Conservation (phyloP, 2,888 invertebrate genomes). For the Pyralis farinalis region DNA sequence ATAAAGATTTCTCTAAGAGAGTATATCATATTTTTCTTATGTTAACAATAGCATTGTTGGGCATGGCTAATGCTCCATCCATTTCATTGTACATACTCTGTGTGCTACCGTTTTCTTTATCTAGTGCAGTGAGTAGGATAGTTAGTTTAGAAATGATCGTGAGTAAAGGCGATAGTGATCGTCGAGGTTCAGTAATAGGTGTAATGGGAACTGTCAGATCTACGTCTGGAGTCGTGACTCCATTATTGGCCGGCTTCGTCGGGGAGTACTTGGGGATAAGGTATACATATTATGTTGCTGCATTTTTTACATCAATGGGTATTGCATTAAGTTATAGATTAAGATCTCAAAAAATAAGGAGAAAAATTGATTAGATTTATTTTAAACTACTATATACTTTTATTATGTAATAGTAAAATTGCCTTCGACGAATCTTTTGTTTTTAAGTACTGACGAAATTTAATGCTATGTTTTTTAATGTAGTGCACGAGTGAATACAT, state of each 20-base stretch:
- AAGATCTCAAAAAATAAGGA: slow-evolving; percentile 24
- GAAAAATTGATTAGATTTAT: slow-evolving; percentile 2
- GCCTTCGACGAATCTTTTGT: no score
- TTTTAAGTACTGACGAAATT: no score
- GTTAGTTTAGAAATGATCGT: slow-evolving; percentile 71
- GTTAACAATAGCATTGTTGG: slow-evolving; percentile 54
- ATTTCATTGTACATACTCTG: slow-evolving; percentile 52
- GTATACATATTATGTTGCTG: slow-evolving; percentile 47
- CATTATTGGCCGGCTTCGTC: slow-evolving; percentile 72
- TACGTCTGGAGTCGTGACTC: slow-evolving; percentile 76
- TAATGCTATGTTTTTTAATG: no score
- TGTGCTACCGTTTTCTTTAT: slow-evolving; percentile 67
- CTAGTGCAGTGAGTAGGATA: slow-evolving; percentile 66
- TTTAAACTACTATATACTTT: no score
- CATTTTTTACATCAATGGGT: slow-evolving; percentile 43
- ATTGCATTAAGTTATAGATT: slow-evolving; percentile 42
- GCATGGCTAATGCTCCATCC: slow-evolving; percentile 54
- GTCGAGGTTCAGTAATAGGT: slow-evolving; percentile 79
- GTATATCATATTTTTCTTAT: slow-evolving; percentile 64
- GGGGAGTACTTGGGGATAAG: slow-evolving; percentile 64
- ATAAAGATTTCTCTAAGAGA: slow-evolving; percentile 51
- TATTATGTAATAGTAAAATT: no score
- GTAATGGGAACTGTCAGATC: slow-evolving; percentile 78
- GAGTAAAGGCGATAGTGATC: slow-evolving; percentile 59
- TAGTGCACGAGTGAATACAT: no score